Evolutionary conservation across 2,113 vertebrate species (phyloP).

Genomic region (Trichomycterus rosablanca): DNA sequence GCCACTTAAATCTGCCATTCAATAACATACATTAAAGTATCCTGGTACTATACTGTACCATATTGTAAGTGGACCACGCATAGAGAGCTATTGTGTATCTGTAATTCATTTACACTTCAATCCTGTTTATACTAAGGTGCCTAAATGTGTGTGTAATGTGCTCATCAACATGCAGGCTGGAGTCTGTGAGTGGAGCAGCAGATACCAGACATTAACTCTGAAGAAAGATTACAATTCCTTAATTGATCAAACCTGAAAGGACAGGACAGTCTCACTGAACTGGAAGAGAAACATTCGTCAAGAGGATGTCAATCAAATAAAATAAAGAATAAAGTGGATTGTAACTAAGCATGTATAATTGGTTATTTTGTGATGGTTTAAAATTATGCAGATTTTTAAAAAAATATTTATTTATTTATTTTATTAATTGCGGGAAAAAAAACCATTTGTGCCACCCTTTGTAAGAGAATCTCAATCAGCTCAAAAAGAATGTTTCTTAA

Average conservation of each 20-base stretch:
- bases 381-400: no score
- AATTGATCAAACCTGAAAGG: conserved; percentile 3
- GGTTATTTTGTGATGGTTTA: no score
- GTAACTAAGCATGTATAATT: no score
- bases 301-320: no score
- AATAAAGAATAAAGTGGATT: no score
- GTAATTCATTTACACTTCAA: conserved; percentile 23
- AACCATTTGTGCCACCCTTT: no score
- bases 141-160: conserved; percentile 15
- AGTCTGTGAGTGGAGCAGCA: conserved; percentile 27
- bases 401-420: no score
- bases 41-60: conserved; percentile 10
- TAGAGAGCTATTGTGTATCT: conserved; percentile 18
- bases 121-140: conserved; percentile 17
- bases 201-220: not conserved
- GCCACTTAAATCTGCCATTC: not conserved
- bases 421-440: no score
- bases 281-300: no score
- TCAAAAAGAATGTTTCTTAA: no score
- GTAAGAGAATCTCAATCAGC: no score
- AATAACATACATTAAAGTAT: conserved; percentile 10
- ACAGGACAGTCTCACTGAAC: no score
- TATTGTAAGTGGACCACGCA: conserved; percentile 22
- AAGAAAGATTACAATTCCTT: not conserved
- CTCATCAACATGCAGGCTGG: conserved; percentile 2